Base-by-base conservation (phyloP, 2,113 vertebrate species). In the Scatophagus argus region DNA sequence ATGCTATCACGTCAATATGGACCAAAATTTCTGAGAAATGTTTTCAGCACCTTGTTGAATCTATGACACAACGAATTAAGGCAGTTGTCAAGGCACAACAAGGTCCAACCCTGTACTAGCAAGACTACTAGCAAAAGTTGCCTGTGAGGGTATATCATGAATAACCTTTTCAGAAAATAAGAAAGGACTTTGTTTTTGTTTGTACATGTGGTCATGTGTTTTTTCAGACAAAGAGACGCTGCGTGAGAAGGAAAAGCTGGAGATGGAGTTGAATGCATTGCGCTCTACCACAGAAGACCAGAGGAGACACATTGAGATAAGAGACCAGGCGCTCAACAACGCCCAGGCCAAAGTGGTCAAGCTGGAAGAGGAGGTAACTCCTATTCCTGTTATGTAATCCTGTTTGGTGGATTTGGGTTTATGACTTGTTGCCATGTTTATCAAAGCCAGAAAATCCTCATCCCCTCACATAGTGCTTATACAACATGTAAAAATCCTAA, bases 291-390 rank as follows among this genome's bases (percentile, higher is more conserved):
- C 96, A 0, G 97, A 99, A 72, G 98, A 99, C 89, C 98, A 99
- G 90, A 94, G 98, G 38, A 93, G 98, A 79, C 98, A 99, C 94
- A 99, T 99, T 0, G 98, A 99, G 93, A 99, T 99, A 87, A 94
- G 98, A 71, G 98, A 99, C 92, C 98, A 99, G 92, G 98, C 98
- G 4, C 87, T 99, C 63, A 99, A 97, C 91, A 99, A 98, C 0
- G 97, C 98, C 27, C 98, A 99, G 89, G 98, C 97, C 82, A 99
- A 98, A 87, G 98, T 99, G 88, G 97, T 99, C 81, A 99, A 99
- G 70, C 91, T 99, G 86, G 98, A 99, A 88, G 98, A 99, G 88
- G 98, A 99, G 96, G 98, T 99, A 91, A 91, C 88, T 23, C 3
- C 16, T 0, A n/a, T 3, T 38, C 7, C 7, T 49, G 1, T 17